Base-by-base conservation (phyloP, 2,113 vertebrate genomes). In the Hippoglossus stenolepis region DNA sequence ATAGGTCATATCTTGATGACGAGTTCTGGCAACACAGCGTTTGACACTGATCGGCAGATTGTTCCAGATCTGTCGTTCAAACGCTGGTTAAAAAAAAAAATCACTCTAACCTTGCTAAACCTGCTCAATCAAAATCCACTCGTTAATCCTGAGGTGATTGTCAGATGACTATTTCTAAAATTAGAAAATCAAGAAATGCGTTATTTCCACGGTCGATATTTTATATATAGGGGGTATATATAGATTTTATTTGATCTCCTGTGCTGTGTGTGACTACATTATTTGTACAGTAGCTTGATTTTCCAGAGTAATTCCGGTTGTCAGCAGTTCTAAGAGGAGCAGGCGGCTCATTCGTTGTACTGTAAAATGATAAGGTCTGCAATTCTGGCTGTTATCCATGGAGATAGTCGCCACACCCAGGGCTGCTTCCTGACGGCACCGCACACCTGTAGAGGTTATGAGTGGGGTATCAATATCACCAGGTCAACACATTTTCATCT, bases 401-500 rank as follows among this genome's bases (percentile, higher is more conserved):
- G 65, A 80, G 85, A 88, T 65, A 79, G 38, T 13, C 87, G 38
- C 38, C 88, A 81, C 88, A 84, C 88, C 86, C 88, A 61, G 61
- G 73, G 76, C 77, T 64, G 76, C 82, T 83, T 89, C 72, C 84
- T 74, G 82, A 80, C 38, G 73, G 43, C 82, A 28, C 23, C 8
- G 85, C 76, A 86, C 90, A 93, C 90, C 90, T 92, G 91, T 91
- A 87, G 87, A 90, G 80, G 82, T 85, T 90, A 91, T 91, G 90
- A 93, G 79, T 56, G 6, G 75, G 82, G 90, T 92, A 90, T 92
- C 91, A 89, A 91, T 92, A 90, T 90, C 92, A 88, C 66, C 89
- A 38, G 91, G 89, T 93, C 92, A 91, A 93, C 89, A 90, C 90
- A 90, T 93, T 92, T 92, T 90, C 89, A 93, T 92, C 90, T 88